Conservation (phyloP, 2,113 vertebrate genomes). For the Egretta garzetta region DNA sequence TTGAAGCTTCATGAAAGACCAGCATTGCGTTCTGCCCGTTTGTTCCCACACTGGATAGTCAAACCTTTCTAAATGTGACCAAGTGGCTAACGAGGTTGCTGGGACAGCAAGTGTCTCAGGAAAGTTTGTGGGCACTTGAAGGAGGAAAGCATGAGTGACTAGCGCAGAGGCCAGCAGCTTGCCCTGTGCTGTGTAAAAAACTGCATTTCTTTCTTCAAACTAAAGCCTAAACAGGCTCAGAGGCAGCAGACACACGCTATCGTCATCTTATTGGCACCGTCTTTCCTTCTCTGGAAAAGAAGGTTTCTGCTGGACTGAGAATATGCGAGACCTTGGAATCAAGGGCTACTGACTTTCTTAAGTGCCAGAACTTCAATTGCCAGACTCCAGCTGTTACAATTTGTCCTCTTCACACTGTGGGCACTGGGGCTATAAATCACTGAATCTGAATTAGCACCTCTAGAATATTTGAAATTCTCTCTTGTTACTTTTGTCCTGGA, state of each 20-base stretch:
- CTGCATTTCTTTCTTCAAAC: not conserved
- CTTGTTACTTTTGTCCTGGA: not conserved
- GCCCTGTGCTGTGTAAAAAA: not conserved
- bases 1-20: not conserved
- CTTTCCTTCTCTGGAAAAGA: not conserved
- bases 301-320: not conserved
- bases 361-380: not conserved
- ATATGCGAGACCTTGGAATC: not conserved
- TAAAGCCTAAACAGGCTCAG: not conserved
- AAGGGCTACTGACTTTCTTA: not conserved
- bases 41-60: not conserved
- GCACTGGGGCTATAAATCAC: not conserved
- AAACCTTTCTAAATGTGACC: not conserved
- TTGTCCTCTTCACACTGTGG: not conserved
- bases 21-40: not conserved
- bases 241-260: accelerated
- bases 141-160: not conserved
- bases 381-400: not conserved
- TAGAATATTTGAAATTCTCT: not conserved
- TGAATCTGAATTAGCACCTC: not conserved
- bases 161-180: not conserved
- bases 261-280: not conserved
- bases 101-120: not conserved
- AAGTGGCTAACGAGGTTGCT: not conserved
- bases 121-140: not conserved